A percentile compares a stretch with the other conserved stretches of the same genome.
Conservation (phyloP, 2,888 invertebrate species). For the Beris chalybata region DNA sequence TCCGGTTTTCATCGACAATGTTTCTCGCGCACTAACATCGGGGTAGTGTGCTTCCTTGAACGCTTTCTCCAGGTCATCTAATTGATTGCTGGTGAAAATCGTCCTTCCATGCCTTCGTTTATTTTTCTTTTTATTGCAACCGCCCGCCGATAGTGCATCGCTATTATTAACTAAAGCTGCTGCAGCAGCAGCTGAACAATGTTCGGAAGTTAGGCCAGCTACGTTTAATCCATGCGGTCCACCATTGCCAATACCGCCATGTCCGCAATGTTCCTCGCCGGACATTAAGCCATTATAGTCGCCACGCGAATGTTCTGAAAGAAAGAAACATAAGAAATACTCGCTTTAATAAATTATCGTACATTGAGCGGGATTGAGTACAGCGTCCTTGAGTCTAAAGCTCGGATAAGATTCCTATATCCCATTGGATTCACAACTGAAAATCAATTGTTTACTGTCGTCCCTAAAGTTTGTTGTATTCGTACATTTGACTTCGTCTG, state of each 20-base stretch:
- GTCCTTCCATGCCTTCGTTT: conserved; percentile 94
- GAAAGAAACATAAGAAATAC: conserved; percentile 1
- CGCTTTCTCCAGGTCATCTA: conserved; percentile 98
- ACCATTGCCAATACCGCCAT: conserved; percentile 40
- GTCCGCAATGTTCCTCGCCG: conserved; percentile 41
- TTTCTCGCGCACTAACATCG: conserved; percentile 95
- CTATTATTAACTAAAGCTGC: conserved; percentile 44
- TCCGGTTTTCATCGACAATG: conserved; percentile 89
- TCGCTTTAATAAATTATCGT: background rate
- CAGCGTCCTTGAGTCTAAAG: background rate
- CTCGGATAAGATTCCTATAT: too few relatives aligned
- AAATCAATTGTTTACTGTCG: too few relatives aligned
- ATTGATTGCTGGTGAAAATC: conserved; percentile 98
- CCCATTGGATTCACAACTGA: background rate
- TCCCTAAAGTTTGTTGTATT: too few relatives aligned
- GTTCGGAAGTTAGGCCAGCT: conserved; percentile 39
- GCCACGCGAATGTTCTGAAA: conserved; percentile 42
- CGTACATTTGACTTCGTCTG: too few relatives aligned
- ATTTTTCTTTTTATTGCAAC: conserved; percentile 89
- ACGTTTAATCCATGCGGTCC: conserved; percentile 7
- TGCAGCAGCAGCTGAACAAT: conserved; percentile 44
- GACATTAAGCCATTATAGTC: conserved; percentile 42
- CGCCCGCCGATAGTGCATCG: conserved; percentile 44
- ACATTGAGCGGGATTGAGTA: background rate
- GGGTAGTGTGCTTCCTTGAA: conserved; percentile 99